Evolutionary conservation across 30 jellyfish, hydroid and myxozoan genomes (phyloP), one percentile per base, ranked within the genome.

Genomic region (Calvadosia cruxmelitensis): DNA sequence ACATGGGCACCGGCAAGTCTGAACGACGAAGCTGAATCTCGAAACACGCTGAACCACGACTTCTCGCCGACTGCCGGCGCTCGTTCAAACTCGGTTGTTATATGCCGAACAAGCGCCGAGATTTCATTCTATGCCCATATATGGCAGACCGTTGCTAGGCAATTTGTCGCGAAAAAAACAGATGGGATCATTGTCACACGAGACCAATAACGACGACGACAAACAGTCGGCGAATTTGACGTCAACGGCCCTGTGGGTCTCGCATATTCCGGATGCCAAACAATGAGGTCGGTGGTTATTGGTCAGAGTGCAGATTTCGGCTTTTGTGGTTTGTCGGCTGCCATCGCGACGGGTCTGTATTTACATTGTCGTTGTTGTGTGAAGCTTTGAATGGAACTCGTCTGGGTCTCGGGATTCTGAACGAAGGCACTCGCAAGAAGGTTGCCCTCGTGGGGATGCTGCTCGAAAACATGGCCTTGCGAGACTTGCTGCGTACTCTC

Each of bases 181-280:
- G 57, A 42, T 42, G 57, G 10, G 15, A 10, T 20, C 20, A 42
- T 42, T 42, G 57, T 42, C 20, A 20, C 15, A 10, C 57, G 57
- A 42, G 57, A 42, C 57, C 57, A 42, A 42, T 42, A 42, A 42
- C 57, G 57, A 42, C 57, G 57, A 42, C 10, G 57, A 42, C 57
- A 42, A 42, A 42, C 57, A 42, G 57, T 42, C 57, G 57, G 57
- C 57, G 20, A 42, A 42, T 42, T 20, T 42, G 57, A 42, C 57
- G 57, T 42, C 57, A 42, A 10, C 10, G 57, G 10, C 15, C 81
- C 81, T 69, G 77, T 63, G 81, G 50, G 69, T 81, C 3, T 62
- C 69, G 81, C 50, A 53, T 69, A 34, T 53, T 53, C 91, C 77
- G 80, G 82, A 78, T 69, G 74, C 80, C 91, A 53, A 3, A 27